Percentiles rank a stretch among this genome's conserved stretches.
These are phyloP conservation scores for Nebria ingens DNA, from an alignment of 1,140 invertebrate genomes.

Conservation along the genomic window DNA sequence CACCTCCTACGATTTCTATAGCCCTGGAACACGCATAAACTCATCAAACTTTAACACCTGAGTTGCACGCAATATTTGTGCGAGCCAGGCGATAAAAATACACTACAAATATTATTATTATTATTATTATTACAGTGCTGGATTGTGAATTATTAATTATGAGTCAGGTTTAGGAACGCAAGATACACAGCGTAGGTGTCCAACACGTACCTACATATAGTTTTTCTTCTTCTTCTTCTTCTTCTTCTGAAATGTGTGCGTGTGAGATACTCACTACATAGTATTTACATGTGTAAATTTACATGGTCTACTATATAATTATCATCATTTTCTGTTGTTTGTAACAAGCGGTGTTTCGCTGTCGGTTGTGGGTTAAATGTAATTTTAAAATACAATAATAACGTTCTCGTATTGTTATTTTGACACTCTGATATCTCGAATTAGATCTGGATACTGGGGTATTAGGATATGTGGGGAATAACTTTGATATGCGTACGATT, in stretches of 20 bases:
- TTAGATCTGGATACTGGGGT: too few species aligned
- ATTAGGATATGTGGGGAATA: too few species aligned
- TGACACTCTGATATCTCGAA: too few species aligned
- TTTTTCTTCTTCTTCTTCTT: too few species aligned
- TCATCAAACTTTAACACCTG: conserved; percentile 1
- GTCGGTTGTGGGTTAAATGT: not conserved
- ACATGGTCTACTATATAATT: not conserved
- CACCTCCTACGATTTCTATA: too few species aligned
- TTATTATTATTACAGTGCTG: too few species aligned
- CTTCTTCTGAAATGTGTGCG: too few species aligned
- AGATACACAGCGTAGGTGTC: not conserved
- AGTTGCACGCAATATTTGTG: not conserved
- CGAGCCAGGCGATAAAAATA: not conserved
- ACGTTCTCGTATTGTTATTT: too few species aligned
- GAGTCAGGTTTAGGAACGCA: not conserved
- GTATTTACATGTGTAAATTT: conserved; percentile 5
- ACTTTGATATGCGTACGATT: too few species aligned
- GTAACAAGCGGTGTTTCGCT: not conserved
- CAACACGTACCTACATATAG: not conserved
- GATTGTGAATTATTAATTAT: not conserved
- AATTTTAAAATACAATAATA: not conserved
- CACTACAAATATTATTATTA: not conserved
- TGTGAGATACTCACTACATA: not conserved
- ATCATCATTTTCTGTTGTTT: not conserved
- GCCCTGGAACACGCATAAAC: conserved; percentile 1